Evolutionary conservation across 1,140 invertebrate species (phyloP).

Genomic region (Idris sp.): DNA sequence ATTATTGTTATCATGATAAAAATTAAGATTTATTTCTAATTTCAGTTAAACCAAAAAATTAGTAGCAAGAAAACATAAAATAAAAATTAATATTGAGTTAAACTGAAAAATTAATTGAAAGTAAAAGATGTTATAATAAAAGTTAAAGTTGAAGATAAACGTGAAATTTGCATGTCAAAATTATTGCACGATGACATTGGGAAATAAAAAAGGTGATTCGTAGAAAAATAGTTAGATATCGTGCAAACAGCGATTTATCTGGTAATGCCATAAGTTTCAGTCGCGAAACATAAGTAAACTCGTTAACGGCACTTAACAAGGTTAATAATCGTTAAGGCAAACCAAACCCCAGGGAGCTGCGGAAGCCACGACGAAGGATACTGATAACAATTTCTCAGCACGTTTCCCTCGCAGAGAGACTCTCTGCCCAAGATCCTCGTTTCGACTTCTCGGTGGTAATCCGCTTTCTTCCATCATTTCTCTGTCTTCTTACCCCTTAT

Average conservation of each 20-base stretch:
- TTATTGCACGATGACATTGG: too few species aligned
- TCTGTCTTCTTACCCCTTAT: conserved; percentile 17
- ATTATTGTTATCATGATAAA: too few species aligned
- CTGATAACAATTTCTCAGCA: conserved; percentile 63
- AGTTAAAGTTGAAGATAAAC: too few species aligned
- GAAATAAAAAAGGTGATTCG: too few species aligned
- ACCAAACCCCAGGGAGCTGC: conserved; percentile 57
- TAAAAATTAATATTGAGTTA: too few species aligned
- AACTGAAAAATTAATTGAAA: too few species aligned
- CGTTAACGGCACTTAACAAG: conserved; percentile 64
- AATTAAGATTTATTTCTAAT: conserved; percentile 22
- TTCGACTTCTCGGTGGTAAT: conserved; percentile 43
- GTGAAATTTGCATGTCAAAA: neutral
- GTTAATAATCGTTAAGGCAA: conserved; percentile 64
- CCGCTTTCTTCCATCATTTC: conserved; percentile 50
- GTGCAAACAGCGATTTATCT: conserved; percentile 57
- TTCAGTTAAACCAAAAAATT: too few species aligned
- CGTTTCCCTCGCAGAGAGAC: conserved; percentile 59
- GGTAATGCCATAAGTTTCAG: conserved; percentile 42
- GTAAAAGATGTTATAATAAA: too few species aligned
- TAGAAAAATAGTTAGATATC: conserved; percentile 39
- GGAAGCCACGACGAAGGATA: conserved; percentile 57
- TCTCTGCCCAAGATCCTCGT: conserved; percentile 53
- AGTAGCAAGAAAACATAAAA: too few species aligned
- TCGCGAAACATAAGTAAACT: conserved; percentile 62